phyloP scores from a whole-genome alignment of 2,113 vertebrate species.

The Balaeniceps rex region DNA sequence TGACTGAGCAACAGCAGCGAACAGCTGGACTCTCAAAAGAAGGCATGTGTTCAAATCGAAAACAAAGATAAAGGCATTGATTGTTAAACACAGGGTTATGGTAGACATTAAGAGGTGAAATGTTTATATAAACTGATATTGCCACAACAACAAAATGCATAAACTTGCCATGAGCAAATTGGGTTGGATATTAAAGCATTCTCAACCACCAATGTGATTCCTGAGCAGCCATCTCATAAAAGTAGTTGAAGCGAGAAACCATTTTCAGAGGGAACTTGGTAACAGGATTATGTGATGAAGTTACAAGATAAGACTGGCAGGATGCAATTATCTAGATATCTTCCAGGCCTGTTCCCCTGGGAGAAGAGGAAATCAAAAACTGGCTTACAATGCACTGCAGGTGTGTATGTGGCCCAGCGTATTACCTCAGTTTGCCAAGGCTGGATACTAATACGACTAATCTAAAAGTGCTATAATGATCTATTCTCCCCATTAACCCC shows the following conservation, averaged over 20 bases:
- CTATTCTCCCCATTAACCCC: background rate
- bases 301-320: slow-evolving; percentile 39
- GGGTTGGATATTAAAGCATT: background rate
- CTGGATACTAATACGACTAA: background rate
- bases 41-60: background rate
- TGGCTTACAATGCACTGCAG: background rate
- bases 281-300: slow-evolving; percentile 53
- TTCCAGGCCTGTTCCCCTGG: background rate
- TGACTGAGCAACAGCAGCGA: background rate
- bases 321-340: slow-evolving; percentile 31
- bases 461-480: background rate
- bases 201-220: background rate
- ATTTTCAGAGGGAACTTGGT: slow-evolving; percentile 36
- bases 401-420: background rate
- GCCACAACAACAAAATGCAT: background rate
- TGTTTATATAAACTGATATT: background rate
- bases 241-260: slow-evolving; percentile 39
- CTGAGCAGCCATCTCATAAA: slow-evolving; percentile 45
- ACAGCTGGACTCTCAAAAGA: background rate
- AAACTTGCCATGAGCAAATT: slow-evolving; percentile 31
- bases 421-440: background rate
- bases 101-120: slow-evolving; percentile 1
- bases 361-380: background rate
- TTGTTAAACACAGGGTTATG: slow-evolving; percentile 14
- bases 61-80: background rate